Evolutionary conservation across 2,113 vertebrate genomes (phyloP).

Genomic region (Burhinus oedicnemus): DNA sequence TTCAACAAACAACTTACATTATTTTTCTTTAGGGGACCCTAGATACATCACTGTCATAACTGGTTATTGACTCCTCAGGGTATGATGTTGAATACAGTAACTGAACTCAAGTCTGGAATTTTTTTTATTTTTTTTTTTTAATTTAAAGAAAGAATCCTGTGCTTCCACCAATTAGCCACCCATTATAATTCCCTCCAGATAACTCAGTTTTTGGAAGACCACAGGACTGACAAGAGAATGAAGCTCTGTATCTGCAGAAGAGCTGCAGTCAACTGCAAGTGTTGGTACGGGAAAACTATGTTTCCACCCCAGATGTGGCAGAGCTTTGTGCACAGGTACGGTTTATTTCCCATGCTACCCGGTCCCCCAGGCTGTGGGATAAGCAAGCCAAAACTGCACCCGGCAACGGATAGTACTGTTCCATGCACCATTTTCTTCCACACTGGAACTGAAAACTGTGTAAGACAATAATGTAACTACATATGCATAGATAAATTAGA

Average conservation of each 20-base stretch:
- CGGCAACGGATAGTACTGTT: background rate
- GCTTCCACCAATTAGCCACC: background rate
- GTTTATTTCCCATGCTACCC: background rate
- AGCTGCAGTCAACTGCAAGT: background rate
- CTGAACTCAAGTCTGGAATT: background rate
- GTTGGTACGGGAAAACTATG: background rate
- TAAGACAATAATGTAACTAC: background rate
- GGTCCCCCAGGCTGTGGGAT: background rate
- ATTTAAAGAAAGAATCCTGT: background rate
- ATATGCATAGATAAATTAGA: background rate
- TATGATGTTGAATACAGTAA: background rate
- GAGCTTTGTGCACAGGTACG: background rate
- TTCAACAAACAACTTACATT: background rate
- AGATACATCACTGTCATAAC: background rate
- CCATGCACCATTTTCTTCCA: background rate
- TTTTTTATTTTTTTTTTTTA: background rate
- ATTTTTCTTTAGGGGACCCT: background rate
- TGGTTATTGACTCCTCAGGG: background rate
- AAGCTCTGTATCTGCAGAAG: background rate
- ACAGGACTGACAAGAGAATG: background rate
- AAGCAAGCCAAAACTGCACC: background rate
- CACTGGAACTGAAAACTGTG: background rate
- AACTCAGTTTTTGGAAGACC: background rate
- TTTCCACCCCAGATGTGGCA: background rate
- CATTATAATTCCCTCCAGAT: background rate